Evolutionary conservation across 2,113 vertebrate genomes (phyloP).

Genomic region (Perognathus longimembris): DNA sequence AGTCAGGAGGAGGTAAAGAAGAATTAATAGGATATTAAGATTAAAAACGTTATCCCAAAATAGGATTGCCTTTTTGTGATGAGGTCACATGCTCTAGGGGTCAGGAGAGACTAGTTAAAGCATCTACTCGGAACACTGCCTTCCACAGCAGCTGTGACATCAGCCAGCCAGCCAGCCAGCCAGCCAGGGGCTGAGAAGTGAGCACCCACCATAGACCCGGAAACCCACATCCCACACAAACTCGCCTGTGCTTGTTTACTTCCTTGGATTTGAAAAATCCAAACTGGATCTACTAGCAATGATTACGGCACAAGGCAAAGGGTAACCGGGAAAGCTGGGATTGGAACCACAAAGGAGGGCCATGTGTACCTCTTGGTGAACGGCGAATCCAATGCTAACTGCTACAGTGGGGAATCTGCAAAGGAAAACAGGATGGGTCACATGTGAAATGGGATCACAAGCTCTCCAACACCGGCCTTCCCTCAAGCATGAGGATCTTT

Average conservation of each 20-base stretch:
- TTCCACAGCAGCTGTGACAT: neutral
- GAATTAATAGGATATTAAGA: conserved; percentile 31
- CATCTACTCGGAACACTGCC: neutral
- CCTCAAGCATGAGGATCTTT: neutral
- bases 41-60: conserved; percentile 63
- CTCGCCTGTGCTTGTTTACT: neutral
- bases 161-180: neutral
- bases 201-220: too few species aligned
- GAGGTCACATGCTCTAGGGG: conserved; percentile 65
- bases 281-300: neutral
- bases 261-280: neutral
- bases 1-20: neutral
- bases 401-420: conserved; percentile 92
- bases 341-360: neutral
- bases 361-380: conserved; percentile 91
- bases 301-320: neutral
- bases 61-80: conserved; percentile 47
- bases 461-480: neutral
- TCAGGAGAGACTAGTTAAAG: conserved; percentile 45
- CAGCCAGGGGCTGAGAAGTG: accelerated
- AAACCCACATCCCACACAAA: neutral
- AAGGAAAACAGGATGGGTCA: conserved; percentile 53
- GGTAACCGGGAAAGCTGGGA: neutral
- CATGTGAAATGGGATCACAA: neutral
- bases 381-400: conserved; percentile 94